Evolutionary conservation across 1,140 invertebrate genomes (phyloP).

Genomic region (Elysia chlorotica): DNA sequence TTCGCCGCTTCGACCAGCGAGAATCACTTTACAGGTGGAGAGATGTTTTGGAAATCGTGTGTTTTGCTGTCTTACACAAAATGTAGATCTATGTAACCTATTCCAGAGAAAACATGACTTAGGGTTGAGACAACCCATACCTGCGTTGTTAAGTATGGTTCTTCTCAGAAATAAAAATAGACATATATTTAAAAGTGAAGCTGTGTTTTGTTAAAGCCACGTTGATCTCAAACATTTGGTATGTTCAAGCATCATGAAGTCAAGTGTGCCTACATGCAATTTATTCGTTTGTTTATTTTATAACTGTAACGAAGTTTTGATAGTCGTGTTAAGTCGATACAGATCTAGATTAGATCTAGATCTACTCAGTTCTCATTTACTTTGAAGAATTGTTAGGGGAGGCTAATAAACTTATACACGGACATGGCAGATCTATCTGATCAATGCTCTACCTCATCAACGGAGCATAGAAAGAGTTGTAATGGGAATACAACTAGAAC

Average conservation of each 20-base stretch:
- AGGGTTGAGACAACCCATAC: not conserved
- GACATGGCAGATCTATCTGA: not conserved
- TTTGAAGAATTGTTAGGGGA: not conserved
- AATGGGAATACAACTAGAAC: no score
- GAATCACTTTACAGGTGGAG: conserved; percentile 18
- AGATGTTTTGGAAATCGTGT: conserved; percentile 17
- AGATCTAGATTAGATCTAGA: not conserved
- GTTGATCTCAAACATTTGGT: not conserved
- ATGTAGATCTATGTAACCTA: no score
- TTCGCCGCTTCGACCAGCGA: not conserved
- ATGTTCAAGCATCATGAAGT: not conserved
- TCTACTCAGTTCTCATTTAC: no score
- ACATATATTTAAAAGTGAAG: not conserved
- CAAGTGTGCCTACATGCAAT: not conserved
- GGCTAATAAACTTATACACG: not conserved
- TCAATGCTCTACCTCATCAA: not conserved
- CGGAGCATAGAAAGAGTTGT: not conserved
- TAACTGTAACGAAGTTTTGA: not conserved
- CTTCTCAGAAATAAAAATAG: not conserved
- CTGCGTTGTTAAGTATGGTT: not conserved
- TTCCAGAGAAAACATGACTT: no score
- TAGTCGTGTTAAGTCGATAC: no score
- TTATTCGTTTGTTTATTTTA: not conserved
- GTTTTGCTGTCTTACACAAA: not conserved
- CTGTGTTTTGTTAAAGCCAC: not conserved